Base-by-base conservation (phyloP, 35 echinoderm and acorn worm species). In the Acanthaster planci region DNA sequence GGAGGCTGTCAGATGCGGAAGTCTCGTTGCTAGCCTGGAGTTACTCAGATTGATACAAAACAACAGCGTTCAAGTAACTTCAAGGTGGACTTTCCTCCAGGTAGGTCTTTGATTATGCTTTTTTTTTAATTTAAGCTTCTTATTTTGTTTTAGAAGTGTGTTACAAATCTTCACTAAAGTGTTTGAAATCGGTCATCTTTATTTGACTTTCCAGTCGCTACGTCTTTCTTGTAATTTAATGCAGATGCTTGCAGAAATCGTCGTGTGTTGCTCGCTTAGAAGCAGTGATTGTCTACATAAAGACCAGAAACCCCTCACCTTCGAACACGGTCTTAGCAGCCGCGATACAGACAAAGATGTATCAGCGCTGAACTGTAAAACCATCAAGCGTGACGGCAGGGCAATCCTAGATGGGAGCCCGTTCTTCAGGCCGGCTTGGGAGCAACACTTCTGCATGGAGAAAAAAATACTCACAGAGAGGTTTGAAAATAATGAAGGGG, bases 361-460 rank as follows among this genome's bases (percentile, higher is more conserved):
- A 67, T 67, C 30, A 8, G 59, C 59, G 21, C 23, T 67, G 59
- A 2, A 67, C n/a, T 67, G 59, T 31, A 67, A 67, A 31, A 67
- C 21, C n/a, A 67, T 67, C n/a, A 67, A 67, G 59, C 59, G 59
- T 27, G 59, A 67, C 5, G 30, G 16, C 8, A 27, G 7, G 59
- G 30, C 59, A 14, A 67, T 67, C n/a, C 23, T 67, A n/a, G 16
- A 31, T 2, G 0, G 23, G 59, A 1, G 23, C 0, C 5, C 5
- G n/a, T 67, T 67, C 59, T 67, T 67, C 59, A 67, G 59, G n/a
- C 59, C 16, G 59, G 59, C 59, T 27, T 67, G 59, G 57, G 19
- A 9, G 60, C 16, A 67, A 26, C 60, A 67, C 7, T 67, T 67
- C 12, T 9, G 2, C n/a, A 67, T 67, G 60, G 60, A 67, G 60